Base-by-base conservation (phyloP, 1,140 invertebrate genomes). In the Hermatobates lingyangjiaoensis region DNA sequence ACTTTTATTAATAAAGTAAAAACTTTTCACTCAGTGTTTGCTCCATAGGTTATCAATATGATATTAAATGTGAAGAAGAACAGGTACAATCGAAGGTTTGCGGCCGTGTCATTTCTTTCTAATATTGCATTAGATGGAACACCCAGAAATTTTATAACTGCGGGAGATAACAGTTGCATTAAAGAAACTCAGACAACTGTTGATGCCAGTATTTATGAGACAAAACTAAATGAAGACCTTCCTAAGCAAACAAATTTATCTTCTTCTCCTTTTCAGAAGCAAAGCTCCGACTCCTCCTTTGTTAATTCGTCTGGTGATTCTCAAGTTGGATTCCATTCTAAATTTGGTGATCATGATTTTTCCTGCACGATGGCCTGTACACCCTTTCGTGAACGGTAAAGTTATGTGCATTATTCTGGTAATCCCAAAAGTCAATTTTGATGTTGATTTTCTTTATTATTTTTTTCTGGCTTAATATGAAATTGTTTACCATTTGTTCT, bases 121-220 rank as follows among this genome's bases (percentile, higher is more conserved):
- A 48, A 53, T 18, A 53, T 53, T 27, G 48, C 52, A 21, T n/a
- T 53, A 21, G 52, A 53, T 23, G 52, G 52, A 3, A 42, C 50
- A 4, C 26, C 26, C 5, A 45, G 50, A 15, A 51, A 26, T 28
- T 1, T 45, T 1, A 10, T 24, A 25, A 26, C 21, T 14, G 7
- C 20, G 21, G 10, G 10, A 18, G 30, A 12, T 18, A 12, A 12
- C 10, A 34, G 18, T 34, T 34, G 10, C 30, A 12, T 18, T 10
- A 34, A 34, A 12, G 30, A 34, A 34, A 34, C 10, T 34, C 30
- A 34, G 10, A 12, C 18, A 10, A 18, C 30, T n/a, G 30, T 34
- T 34, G 30, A 34, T 34, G 30, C 18, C 30, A 34, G 18, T 12
- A 34, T 34, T 34, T 34, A 10, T 34, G 30, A 18, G 18, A 34